These are phyloP conservation scores for Heteractis magnifica DNA, from an alignment of 92 coral and sea anemone genomes.

Conservation along the genomic window DNA sequence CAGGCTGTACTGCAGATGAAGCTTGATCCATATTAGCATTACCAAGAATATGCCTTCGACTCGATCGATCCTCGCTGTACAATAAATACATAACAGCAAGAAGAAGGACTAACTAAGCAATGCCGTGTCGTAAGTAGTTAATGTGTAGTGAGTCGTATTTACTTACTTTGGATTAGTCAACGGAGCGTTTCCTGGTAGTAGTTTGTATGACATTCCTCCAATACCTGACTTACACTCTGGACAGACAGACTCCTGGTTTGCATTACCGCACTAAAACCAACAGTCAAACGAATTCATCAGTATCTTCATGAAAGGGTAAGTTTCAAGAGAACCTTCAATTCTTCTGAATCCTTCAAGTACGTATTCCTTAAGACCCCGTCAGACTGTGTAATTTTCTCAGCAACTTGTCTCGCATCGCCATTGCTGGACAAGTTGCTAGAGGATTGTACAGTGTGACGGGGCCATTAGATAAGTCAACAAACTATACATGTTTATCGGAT, in stretches of 20 bases:
- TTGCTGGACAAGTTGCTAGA: too few relatives aligned
- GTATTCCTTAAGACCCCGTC: too few relatives aligned
- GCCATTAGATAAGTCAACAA: too few relatives aligned
- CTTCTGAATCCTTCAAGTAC: too few relatives aligned
- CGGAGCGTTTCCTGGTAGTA: slow-evolving; percentile 37
- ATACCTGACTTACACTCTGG: slow-evolving; percentile 69
- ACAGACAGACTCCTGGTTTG: slow-evolving; percentile 56
- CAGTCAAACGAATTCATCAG: background rate
- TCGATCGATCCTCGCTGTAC: slow-evolving; percentile 64
- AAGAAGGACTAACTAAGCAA: background rate
- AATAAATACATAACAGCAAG: background rate
- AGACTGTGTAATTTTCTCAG: too few relatives aligned
- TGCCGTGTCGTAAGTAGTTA: background rate
- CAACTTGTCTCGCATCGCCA: too few relatives aligned
- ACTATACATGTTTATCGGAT: slow-evolving; percentile 21
- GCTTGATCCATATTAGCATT: background rate
- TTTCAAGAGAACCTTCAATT: too few relatives aligned
- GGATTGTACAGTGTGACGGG: too few relatives aligned
- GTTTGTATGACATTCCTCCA: slow-evolving; percentile 51
- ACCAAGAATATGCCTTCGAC: background rate
- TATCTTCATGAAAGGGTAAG: too few relatives aligned
- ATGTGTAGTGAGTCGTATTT: background rate
- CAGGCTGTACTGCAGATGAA: slow-evolving; percentile 42
- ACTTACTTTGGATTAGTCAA: slow-evolving; percentile 22
- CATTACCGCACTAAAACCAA: slow-evolving; percentile 74